Percentiles rank a stretch among this genome's conserved stretches.
Conservation (phyloP, 1,140 invertebrate species). For the Megalopta genalis region DNA sequence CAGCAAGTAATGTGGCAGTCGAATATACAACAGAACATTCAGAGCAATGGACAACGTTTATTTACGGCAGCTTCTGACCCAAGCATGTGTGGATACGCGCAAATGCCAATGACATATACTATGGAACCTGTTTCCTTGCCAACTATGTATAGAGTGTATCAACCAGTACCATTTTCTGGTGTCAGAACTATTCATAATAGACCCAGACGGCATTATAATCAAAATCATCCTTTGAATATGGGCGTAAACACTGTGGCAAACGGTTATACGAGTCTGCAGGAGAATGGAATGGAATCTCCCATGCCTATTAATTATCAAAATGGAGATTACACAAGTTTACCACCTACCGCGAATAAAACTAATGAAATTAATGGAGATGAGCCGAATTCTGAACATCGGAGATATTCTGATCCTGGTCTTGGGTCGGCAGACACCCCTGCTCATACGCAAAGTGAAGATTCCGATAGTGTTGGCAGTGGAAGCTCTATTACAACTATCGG, state of each 20-base stretch:
- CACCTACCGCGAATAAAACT: conserved; percentile 76
- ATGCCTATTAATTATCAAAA: conserved; percentile 73
- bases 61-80: conserved; percentile 80
- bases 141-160: conserved; percentile 72
- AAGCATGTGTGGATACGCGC: conserved; percentile 79
- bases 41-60: conserved; percentile 74
- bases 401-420: conserved; percentile 82
- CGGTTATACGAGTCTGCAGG: conserved; percentile 69
- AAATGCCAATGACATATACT: conserved; percentile 77
- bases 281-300: conserved; percentile 73
- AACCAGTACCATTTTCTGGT: conserved; percentile 68
- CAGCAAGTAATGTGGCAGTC: conserved; percentile 56
- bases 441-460: conserved; percentile 74
- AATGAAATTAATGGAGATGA: conserved; percentile 67
- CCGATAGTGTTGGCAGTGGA: conserved; percentile 70
- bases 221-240: conserved; percentile 43
- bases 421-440: conserved; percentile 75
- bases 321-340: conserved; percentile 80
- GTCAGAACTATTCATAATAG: conserved; percentile 63
- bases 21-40: conserved; percentile 34
- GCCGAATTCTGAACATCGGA: conserved; percentile 74
- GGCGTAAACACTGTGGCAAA: conserved; percentile 66
- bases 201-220: conserved; percentile 54
- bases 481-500: conserved; percentile 77
- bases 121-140: conserved; percentile 81